phyloP scores from a whole-genome alignment of 2,113 vertebrate genomes.

The Puntigrus tetrazona region DNA sequence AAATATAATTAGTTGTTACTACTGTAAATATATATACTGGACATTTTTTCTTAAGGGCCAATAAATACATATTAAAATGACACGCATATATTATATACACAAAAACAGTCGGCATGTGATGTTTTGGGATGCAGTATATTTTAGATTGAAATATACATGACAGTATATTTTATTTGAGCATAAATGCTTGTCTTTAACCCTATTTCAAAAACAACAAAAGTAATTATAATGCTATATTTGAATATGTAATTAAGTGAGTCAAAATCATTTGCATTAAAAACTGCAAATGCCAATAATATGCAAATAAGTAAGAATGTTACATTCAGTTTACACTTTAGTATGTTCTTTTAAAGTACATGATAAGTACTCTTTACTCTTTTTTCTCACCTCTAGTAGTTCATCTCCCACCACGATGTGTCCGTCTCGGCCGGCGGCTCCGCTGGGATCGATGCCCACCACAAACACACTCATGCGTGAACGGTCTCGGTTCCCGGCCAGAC shows the following conservation, averaged over 20 bases:
- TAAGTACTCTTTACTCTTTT: too few relatives aligned
- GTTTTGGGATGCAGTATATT: too few relatives aligned
- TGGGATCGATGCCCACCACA: constrained; percentile 93
- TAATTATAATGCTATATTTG: neutral
- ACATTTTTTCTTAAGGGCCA: too few relatives aligned
- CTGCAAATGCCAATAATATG: too few relatives aligned
- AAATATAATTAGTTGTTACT: too few relatives aligned
- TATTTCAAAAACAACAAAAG: neutral
- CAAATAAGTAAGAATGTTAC: neutral
- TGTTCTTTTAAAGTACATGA: neutral
- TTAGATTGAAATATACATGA: too few relatives aligned
- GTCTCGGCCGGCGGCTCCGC: constrained; percentile 90
- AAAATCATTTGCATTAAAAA: neutral
- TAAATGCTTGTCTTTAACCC: neutral
- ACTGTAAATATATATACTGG: too few relatives aligned
- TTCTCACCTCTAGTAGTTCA: constrained; percentile 94
- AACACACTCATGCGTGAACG: constrained; percentile 96
- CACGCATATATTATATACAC: too few relatives aligned
- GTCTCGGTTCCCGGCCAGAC: constrained; percentile 96
- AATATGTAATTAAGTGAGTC: too few relatives aligned
- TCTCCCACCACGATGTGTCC: constrained; percentile 90
- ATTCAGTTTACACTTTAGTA: neutral
- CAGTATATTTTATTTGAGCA: too few relatives aligned
- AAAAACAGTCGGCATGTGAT: too few relatives aligned
- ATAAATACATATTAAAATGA: too few relatives aligned